A percentile compares a stretch with the other conserved stretches of the same genome.
Evolutionary conservation across 1,140 invertebrate genomes (phyloP).

Genomic region (Homalodisca vitripennis): DNA sequence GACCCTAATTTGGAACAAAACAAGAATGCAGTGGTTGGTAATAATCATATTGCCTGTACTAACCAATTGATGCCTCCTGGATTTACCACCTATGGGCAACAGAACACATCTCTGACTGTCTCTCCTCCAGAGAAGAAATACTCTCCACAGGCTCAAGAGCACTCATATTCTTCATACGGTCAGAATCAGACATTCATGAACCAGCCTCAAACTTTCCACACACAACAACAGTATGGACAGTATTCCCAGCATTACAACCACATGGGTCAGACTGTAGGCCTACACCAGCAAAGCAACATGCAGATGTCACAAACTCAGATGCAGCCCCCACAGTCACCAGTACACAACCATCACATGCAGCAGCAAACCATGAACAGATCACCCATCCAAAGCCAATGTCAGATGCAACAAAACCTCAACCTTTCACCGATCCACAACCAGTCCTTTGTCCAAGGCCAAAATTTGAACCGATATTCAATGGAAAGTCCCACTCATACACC

Average conservation of each 20-base stretch:
- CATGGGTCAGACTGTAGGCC: background rate
- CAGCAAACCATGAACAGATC: background rate
- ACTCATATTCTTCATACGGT: background rate
- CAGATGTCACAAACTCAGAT: no score
- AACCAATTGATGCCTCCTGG: no score
- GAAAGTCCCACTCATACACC: background rate
- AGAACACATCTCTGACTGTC: no score
- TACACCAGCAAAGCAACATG: background rate
- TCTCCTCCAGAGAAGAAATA: no score
- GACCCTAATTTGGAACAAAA: background rate
- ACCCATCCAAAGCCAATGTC: background rate
- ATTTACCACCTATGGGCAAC: no score
- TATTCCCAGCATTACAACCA: background rate
- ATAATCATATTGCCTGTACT: no score
- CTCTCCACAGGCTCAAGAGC: background rate
- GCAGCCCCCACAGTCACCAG: background rate
- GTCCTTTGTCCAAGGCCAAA: slow-evolving; percentile 7
- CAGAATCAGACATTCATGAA: background rate
- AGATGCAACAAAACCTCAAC: background rate
- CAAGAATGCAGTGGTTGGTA: no score
- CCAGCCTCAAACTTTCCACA: background rate
- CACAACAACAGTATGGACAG: background rate
- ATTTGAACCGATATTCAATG: slow-evolving; percentile 5
- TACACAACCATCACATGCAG: slow-evolving; percentile 9
- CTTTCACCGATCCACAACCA: background rate